Percentiles rank a stretch among this genome's conserved stretches.
phyloP scores from a whole-genome alignment of 1,140 invertebrate genomes.

The Drosophila pseudoobscura region DNA sequence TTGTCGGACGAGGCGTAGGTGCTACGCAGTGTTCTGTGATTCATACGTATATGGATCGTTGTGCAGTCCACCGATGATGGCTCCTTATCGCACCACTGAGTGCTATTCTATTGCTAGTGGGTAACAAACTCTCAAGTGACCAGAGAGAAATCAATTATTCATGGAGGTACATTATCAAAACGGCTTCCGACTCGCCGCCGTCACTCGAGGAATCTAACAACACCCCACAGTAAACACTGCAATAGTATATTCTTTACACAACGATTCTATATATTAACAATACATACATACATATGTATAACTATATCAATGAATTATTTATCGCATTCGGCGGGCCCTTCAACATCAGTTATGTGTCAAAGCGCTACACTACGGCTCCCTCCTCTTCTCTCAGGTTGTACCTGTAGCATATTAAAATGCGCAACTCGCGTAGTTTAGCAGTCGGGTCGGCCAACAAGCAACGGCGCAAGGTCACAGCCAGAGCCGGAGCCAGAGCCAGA shows the following conservation, averaged over 20 bases:
- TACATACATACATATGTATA: too few relatives aligned
- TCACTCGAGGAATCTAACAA: background rate
- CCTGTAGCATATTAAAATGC: conserved; percentile 35
- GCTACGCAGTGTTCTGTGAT: conserved; percentile 16
- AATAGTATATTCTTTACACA: too few relatives aligned
- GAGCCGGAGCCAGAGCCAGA: background rate
- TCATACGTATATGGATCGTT: conserved; percentile 2
- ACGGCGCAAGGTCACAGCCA: conserved; percentile 38
- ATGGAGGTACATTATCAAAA: conserved; percentile 26
- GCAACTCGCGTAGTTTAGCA: conserved; percentile 35
- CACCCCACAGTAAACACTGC: too few relatives aligned
- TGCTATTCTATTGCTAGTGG: background rate
- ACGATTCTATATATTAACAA: too few relatives aligned
- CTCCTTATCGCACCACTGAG: conserved; percentile 26
- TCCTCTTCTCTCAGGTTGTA: background rate
- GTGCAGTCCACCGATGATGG: conserved; percentile 1
- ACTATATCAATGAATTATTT: conserved; percentile 57
- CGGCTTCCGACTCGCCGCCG: too few relatives aligned
- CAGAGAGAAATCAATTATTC: conserved; percentile 45
- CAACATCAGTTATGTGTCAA: conserved; percentile 50
- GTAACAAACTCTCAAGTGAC: conserved; percentile 11
- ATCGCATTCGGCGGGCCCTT: conserved; percentile 37
- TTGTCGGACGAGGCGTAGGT: conserved; percentile 12
- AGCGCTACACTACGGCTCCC: too few relatives aligned
- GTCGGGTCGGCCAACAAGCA: conserved; percentile 2